Base-by-base conservation (phyloP, 2,797 vertebrate species). In the Pseudochromis fuscus region DNA sequence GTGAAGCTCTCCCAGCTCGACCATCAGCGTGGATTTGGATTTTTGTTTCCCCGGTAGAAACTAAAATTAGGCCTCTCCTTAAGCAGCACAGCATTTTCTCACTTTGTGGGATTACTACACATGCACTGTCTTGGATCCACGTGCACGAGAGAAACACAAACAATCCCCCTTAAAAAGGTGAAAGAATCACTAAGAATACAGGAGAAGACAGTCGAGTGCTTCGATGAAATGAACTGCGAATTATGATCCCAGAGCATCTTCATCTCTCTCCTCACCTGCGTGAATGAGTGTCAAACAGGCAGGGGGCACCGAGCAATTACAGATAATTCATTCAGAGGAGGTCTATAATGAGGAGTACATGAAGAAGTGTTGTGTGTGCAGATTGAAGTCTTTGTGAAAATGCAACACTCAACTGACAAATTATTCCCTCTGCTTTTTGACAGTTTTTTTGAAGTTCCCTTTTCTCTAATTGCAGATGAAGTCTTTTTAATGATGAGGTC, bases 321-420 rank as follows among this genome's bases (percentile, higher is more conserved):
- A 63, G 48, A 71, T 62, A 60, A 51, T 66, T 80, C 19, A 73
- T 38, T 73, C 12, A 66, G 28, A 74, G 2, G n/a, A 59, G 31
- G 51, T 44, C 56, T 58, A 23, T 60, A 57, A 72, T 46, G 49
- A 65, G 24, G 27, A 38, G 21, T 33, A 52, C 68, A 45, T n/a
- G 30, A 33, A 25, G 40, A 67, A 1, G 16, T 28, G n/a, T 31
- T 15, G 23, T n/a, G 19, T 42, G 19, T 15, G 57, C 21, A 60
- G 33, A 74, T 49, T 56, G 23, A 50, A 35, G 67, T 46, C 28
- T 31, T 53, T 51, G 18, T 15, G 3, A 52, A 59, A 50, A 59
- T 7, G 48, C 13, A 63, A 35, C 38, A 33, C 7, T 31, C 38
- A 63, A 50, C 13, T n/a, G 15, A 71, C 37, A 28, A n/a, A 28